These are phyloP conservation scores for Calameuta idolon DNA, from an alignment of 2,888 invertebrate species.

Conservation along the genomic window DNA sequence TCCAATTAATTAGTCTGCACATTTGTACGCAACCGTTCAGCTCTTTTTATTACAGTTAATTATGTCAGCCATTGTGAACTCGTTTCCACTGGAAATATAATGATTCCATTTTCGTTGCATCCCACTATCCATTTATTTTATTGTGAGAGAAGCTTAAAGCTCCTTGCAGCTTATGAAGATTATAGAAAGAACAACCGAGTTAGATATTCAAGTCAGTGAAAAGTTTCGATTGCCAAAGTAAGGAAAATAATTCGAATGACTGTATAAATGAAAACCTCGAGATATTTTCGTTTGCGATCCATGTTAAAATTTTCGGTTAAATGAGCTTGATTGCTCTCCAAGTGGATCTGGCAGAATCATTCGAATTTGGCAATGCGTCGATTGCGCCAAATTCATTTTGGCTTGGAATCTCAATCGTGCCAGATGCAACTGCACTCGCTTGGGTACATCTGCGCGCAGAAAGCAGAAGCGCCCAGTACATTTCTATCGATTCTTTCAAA, in stretches of 20 bases:
- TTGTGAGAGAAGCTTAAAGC: not conserved
- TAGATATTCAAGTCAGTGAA: not conserved
- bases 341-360: not conserved
- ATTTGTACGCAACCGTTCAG: not conserved
- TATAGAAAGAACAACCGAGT: not conserved
- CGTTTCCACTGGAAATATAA: not conserved
- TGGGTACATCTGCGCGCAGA: conserved; percentile 42
- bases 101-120: not conserved
- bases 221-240: not conserved
- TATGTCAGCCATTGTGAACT: not conserved
- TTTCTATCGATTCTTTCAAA: conserved; percentile 56
- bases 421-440: conserved; percentile 34
- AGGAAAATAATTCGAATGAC: not conserved
- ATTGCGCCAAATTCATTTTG: not conserved
- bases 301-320: not conserved
- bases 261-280: not conserved
- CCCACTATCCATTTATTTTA: not conserved
- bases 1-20: not conserved
- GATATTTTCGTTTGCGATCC: not conserved
- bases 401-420: conserved; percentile 11
- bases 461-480: conserved; percentile 44
- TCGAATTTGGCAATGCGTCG: not conserved
- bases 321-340: not conserved
- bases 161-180: not conserved
- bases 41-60: not conserved